phyloP scores from a whole-genome alignment of 2,888 invertebrate genomes.

The Laspeyria flexula region DNA sequence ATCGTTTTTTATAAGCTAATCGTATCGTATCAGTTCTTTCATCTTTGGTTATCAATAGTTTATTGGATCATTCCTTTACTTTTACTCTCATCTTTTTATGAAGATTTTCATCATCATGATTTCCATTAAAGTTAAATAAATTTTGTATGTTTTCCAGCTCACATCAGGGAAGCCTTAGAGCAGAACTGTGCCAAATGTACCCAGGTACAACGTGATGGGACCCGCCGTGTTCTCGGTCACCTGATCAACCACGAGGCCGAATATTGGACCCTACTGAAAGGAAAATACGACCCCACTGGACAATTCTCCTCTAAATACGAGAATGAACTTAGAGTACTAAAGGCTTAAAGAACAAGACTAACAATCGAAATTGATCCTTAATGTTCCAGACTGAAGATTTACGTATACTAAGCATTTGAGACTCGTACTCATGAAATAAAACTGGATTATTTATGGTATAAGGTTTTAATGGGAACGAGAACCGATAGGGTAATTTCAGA shows the following conservation, averaged over 20 bases:
- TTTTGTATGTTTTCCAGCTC: constrained; percentile 25
- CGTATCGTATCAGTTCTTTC: too few species aligned
- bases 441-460: too few species aligned
- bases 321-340: constrained; percentile 23
- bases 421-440: too few species aligned
- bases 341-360: neutral
- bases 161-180: constrained; percentile 56
- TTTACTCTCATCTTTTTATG: too few species aligned
- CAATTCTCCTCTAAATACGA: constrained; percentile 54
- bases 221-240: constrained; percentile 55
- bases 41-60: too few species aligned
- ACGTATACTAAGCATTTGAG: too few species aligned
- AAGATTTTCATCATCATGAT: too few species aligned
- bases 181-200: constrained; percentile 64
- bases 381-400: neutral
- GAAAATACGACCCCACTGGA: constrained; percentile 64
- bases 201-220: constrained; percentile 49
- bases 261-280: constrained; percentile 58
- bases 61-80: too few species aligned
- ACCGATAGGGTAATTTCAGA: too few species aligned
- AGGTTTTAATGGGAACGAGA: too few species aligned
- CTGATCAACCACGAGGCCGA: constrained; percentile 61
- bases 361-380: neutral
- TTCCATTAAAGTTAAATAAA: neutral
- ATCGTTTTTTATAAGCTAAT: too few species aligned